Evolutionary conservation across 2,113 vertebrate species (phyloP).

Genomic region (Hydrochoerus hydrochaeris): DNA sequence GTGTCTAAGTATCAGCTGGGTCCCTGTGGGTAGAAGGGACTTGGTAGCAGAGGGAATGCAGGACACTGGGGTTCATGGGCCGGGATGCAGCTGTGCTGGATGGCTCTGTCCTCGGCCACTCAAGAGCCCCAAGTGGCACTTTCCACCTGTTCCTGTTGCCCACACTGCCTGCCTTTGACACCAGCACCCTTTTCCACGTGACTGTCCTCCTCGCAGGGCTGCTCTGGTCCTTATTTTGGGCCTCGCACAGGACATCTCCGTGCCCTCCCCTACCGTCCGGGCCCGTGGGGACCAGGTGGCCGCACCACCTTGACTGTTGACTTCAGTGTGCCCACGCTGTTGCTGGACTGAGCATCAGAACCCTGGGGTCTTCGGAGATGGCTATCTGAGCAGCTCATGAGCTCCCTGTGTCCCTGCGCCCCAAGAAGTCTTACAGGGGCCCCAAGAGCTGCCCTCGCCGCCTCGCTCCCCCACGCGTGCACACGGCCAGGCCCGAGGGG

Average conservation of each 20-base stretch:
- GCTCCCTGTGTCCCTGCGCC: background rate
- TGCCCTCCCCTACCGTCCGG: no score
- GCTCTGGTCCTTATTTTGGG: fast-evolving
- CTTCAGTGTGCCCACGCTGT: background rate
- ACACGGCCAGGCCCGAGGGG: constrained; percentile 27
- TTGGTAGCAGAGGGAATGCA: background rate
- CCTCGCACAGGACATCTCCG: fast-evolving
- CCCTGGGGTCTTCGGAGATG: background rate
- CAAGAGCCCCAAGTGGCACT: background rate
- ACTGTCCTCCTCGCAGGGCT: no score
- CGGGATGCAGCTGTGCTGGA: background rate
- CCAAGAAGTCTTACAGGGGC: background rate
- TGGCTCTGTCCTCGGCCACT: background rate
- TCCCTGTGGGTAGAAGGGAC: background rate
- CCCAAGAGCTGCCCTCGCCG: background rate
- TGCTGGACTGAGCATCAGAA: background rate
- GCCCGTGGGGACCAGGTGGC: background rate
- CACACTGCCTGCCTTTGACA: background rate
- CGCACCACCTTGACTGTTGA: background rate
- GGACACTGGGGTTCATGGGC: no score
- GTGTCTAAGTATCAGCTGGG: background rate
- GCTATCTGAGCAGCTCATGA: background rate
- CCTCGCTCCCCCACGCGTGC: background rate
- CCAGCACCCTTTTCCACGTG: background rate
- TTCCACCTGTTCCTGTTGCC: background rate